Evolutionary conservation across 2,797 vertebrate species (phyloP).

Genomic region (Ambastaia sidthimunki): DNA sequence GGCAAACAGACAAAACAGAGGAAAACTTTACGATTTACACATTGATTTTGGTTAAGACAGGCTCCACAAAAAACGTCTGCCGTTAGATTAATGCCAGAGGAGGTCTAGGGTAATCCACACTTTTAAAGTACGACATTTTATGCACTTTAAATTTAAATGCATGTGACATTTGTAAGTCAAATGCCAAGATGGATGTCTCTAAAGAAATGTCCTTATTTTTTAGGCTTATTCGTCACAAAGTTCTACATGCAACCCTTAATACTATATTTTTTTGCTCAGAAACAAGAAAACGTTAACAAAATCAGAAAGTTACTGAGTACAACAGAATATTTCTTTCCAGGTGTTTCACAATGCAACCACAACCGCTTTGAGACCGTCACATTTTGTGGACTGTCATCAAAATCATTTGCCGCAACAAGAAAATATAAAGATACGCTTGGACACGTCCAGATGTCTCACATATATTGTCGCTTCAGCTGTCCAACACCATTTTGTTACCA

Average conservation of each 20-base stretch:
- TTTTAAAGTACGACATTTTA: conserved; percentile 39
- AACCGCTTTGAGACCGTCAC: conserved; percentile 9
- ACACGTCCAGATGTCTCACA: conserved; percentile 53
- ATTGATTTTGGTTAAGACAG: neutral
- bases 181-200: conserved; percentile 20
- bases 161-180: conserved; percentile 29
- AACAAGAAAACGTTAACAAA: neutral
- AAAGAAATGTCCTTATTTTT: neutral
- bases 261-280: neutral
- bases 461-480: conserved; percentile 44
- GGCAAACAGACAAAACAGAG: neutral
- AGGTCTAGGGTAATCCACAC: conserved; percentile 1
- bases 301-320: neutral
- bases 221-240: neutral
- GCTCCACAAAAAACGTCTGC: neutral
- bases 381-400: conserved; percentile 44
- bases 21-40: neutral
- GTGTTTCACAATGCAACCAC: conserved; percentile 21
- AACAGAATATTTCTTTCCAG: conserved; percentile 30
- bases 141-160: conserved; percentile 14
- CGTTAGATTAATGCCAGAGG: conserved; percentile 22
- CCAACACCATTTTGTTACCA: conserved; percentile 1
- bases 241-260: conserved; percentile 8
- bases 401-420: conserved; percentile 45
- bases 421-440: conserved; percentile 43